These are phyloP conservation scores for Clupea harengus DNA, from an alignment of 2,113 vertebrate genomes.

Conservation along the genomic window DNA sequence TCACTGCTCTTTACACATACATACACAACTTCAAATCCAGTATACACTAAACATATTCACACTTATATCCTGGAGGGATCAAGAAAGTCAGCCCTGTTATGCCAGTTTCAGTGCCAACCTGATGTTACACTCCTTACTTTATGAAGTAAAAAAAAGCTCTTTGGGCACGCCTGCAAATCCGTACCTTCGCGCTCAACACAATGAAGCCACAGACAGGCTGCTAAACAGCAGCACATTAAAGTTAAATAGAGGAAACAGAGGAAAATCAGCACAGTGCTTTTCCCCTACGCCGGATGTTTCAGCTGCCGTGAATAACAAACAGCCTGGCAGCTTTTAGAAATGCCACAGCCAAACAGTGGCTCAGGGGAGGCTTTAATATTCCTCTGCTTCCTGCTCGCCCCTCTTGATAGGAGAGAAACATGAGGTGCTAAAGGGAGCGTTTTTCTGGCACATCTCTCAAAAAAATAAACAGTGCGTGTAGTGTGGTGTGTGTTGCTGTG, in stretches of 20 bases:
- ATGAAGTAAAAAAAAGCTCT: neutral
- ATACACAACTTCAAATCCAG: neutral
- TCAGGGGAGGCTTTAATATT: neutral
- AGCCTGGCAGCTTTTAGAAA: neutral
- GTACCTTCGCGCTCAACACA: slow-evolving; percentile 39
- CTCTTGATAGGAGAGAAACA: neutral
- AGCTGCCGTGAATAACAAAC: neutral
- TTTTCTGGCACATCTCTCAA: neutral
- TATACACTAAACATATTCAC: neutral
- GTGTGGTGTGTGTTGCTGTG: neutral
- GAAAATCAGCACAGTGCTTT: slow-evolving; percentile 29
- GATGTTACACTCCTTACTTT: neutral
- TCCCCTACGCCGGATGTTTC: neutral
- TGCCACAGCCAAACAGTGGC: neutral
- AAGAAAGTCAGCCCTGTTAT: neutral
- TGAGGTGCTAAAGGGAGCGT: neutral
- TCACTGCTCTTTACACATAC: neutral
- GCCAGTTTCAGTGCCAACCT: neutral
- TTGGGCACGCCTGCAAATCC: slow-evolving; percentile 23
- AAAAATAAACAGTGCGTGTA: neutral
- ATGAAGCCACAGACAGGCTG: slow-evolving; percentile 29
- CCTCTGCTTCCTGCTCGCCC: neutral
- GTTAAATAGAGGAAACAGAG: slow-evolving; percentile 28
- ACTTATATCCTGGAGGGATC: neutral
- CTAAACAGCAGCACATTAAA: slow-evolving; percentile 36